Conservation (phyloP, 2,888 invertebrate genomes). For the Electrophaes corylata region DNA sequence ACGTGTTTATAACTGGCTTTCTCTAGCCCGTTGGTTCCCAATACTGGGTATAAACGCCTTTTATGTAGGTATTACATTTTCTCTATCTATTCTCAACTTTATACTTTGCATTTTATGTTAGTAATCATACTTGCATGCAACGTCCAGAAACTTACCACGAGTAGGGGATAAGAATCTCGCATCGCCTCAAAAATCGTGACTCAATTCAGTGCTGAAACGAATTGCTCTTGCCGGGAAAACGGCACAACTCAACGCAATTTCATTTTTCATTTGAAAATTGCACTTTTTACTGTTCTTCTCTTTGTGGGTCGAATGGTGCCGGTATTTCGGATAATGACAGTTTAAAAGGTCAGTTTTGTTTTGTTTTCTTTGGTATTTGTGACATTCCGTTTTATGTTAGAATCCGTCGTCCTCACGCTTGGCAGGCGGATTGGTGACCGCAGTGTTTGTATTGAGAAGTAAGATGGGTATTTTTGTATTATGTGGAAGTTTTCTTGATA, state of each 20-base stretch:
- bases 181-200: constrained; percentile 47
- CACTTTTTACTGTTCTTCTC: constrained; percentile 45
- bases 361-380: neutral
- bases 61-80: too few relatives aligned
- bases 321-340: constrained; percentile 6
- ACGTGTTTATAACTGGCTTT: too few relatives aligned
- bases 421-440: too few relatives aligned
- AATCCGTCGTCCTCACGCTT: too few relatives aligned
- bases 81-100: too few relatives aligned
- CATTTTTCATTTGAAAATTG: constrained; percentile 52
- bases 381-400: neutral
- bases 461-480: too few relatives aligned
- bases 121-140: too few relatives aligned
- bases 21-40: too few relatives aligned
- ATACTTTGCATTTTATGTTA: too few relatives aligned
- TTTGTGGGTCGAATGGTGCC: constrained; percentile 14
- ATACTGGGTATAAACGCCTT: too few relatives aligned
- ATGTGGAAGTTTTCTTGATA: too few relatives aligned
- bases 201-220: constrained; percentile 55
- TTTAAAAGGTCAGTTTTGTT: constrained; percentile 9
- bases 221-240: constrained; percentile 48
- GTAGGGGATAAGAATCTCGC: constrained; percentile 38
- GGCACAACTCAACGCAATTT: constrained; percentile 52
- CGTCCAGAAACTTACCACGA: neutral
- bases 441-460: too few relatives aligned